Evolutionary conservation across 2,113 vertebrate genomes (phyloP).

Genomic region (Pluvialis apricaria): DNA sequence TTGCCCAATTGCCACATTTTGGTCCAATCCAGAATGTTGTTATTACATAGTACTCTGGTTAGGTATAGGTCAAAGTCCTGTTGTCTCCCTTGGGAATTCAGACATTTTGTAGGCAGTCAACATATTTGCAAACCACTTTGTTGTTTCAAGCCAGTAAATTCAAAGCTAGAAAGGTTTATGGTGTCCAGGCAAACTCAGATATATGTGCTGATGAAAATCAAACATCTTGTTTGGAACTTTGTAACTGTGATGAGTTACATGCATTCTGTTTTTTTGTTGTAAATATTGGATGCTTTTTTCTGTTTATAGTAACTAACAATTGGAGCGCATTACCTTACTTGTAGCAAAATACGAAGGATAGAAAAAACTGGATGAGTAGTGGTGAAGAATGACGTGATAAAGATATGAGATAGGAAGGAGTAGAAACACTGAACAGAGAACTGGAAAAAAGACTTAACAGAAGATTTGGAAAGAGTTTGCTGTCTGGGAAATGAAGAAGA

Average conservation of each 20-base stretch:
- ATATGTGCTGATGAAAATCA: neutral
- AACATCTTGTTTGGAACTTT: neutral
- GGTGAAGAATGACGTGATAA: neutral
- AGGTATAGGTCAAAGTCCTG: neutral
- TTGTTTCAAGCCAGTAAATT: neutral
- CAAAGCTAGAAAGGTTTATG: neutral
- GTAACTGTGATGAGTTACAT: neutral
- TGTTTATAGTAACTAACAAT: neutral
- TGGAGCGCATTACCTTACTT: neutral
- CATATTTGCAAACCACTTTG: neutral
- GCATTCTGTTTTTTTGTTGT: neutral
- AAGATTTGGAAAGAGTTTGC: neutral
- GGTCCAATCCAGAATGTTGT: neutral
- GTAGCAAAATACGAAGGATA: neutral
- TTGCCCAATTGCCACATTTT: neutral
- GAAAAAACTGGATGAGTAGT: neutral
- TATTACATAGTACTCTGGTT: neutral
- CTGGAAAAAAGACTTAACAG: neutral
- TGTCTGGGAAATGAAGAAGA: neutral
- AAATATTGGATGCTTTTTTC: neutral
- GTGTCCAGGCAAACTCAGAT: neutral
- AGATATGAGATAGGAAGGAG: neutral
- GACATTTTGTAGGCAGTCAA: neutral
- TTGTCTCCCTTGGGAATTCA: neutral
- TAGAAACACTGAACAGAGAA: neutral